Evolutionary conservation across 2,888 invertebrate species (phyloP).

Genomic region (Athripsodes cinereus): DNA sequence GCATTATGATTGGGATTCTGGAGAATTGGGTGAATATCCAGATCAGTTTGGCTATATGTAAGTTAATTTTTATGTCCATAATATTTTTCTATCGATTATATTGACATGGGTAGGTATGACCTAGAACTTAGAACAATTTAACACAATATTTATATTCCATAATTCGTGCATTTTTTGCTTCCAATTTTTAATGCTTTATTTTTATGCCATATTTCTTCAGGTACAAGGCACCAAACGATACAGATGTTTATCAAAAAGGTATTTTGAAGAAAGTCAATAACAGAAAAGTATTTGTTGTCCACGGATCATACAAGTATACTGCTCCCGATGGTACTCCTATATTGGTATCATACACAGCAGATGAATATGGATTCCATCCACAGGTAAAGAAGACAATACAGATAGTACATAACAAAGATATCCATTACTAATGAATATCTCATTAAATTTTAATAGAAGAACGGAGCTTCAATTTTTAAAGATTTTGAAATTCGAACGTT

Average conservation of each 20-base stretch:
- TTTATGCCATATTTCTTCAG: no score
- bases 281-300: conserved; percentile 35
- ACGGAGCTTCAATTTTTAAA: no score
- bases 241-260: conserved; percentile 47
- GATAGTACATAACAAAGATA: no score
- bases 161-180: no score
- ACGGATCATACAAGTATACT: conserved; percentile 62
- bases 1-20: conserved; percentile 7
- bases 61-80: conserved; percentile 4
- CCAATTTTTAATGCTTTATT: no score
- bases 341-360: conserved; percentile 57
- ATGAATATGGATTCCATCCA: conserved; percentile 64
- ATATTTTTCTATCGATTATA: not conserved
- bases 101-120: no score
- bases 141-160: no score
- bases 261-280: conserved; percentile 41
- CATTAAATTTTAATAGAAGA: no score
- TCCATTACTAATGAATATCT: no score
- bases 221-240: conserved; percentile 54
- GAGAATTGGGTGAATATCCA: conserved; percentile 8
- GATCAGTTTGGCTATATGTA: conserved; percentile 22
- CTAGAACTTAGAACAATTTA: no score
- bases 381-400: no score
- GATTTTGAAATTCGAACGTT: no score
- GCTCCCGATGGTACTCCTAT: conserved; percentile 61